Evolutionary conservation across 2,113 vertebrate species (phyloP), one percentile per base, ranked within the genome.

Genomic region (Campylorhamphus procurvoides): DNA sequence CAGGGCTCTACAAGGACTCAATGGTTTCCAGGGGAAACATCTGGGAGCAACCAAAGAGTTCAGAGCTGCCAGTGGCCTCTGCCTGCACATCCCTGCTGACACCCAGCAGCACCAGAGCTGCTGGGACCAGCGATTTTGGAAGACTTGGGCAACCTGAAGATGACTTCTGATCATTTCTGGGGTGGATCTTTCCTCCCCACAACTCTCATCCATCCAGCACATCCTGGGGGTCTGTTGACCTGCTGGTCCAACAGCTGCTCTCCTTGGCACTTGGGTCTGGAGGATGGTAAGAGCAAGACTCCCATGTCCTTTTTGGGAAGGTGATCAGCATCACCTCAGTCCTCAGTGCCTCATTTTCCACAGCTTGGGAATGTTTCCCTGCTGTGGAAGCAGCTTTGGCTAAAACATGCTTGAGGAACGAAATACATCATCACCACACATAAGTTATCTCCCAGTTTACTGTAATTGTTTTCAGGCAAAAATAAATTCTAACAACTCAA

Each of bases 401-500:
- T 3, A 1, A 59, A 77, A 27, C 25, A 12, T 0, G 14, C 55
- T 42, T 8, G 19, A 69, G 58, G 67, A 72, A 87, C 7, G 63
- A 1, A 16, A 18, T 1, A 1, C 4, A 80, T 62, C 59, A 53
- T 44, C 49, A 29, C 67, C 25, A 23, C 59, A 47, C 49, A 5
- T 1, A 18, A 3, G 6, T 53, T 62, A 84, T 49, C 83, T 86
- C 67, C 75, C n/a, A 31, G 49, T 49, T 72, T n/a, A 37, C 56
- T 12, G 12, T 40, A 8, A 7, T 58, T 69, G 58, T 90, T 71
- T 73, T 4, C 60, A 53, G 58, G 49, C 24, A 83, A 82, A 89
- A 79, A 67, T 35, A 84, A 55, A 91, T 35, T 42, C 60, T 66
- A 91, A 93, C 92, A 79, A 49, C 62, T 90, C 92, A 25, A 73